Evolutionary conservation across 2,797 vertebrate genomes (phyloP).

Genomic region (Alosa sapidissima): DNA sequence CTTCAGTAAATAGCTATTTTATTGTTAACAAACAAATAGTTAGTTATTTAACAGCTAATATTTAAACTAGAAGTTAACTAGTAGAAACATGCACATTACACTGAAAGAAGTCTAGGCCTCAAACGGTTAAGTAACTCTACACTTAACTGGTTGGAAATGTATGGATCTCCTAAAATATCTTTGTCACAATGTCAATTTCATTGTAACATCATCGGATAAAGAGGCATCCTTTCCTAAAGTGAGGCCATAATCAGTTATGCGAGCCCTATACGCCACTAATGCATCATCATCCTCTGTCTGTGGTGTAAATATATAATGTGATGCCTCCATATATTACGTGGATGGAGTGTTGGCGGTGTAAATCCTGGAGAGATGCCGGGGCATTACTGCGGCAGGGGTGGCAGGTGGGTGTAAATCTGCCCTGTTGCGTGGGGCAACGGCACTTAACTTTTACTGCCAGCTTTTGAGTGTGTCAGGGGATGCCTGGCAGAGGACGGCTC

Average conservation of each 20-base stretch:
- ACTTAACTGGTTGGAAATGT: too few species aligned
- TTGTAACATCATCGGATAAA: neutral
- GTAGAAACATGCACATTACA: too few species aligned
- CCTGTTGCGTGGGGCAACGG: neutral
- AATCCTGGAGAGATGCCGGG: neutral
- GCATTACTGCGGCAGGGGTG: neutral
- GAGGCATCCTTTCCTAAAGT: neutral
- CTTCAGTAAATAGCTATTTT: too few species aligned
- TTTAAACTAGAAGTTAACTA: too few species aligned
- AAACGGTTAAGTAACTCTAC: too few species aligned
- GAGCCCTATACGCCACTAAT: neutral
- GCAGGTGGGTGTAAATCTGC: slow-evolving; percentile 19
- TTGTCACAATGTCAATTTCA: neutral
- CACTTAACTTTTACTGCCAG: slow-evolving; percentile 9
- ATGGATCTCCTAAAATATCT: too few species aligned
- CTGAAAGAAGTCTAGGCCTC: too few species aligned
- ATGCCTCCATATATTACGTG: neutral
- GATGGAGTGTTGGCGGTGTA: neutral
- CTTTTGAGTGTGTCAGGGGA: slow-evolving; percentile 24
- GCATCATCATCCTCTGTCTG: neutral
- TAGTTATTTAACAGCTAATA: too few species aligned
- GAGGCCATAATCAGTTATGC: neutral
- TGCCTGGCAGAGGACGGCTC: slow-evolving; percentile 2
- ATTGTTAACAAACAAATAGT: too few species aligned
- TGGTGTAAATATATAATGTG: slow-evolving; percentile 9